Base-by-base conservation (phyloP, 2,113 vertebrate genomes). In the Salvelinus namaycush region DNA sequence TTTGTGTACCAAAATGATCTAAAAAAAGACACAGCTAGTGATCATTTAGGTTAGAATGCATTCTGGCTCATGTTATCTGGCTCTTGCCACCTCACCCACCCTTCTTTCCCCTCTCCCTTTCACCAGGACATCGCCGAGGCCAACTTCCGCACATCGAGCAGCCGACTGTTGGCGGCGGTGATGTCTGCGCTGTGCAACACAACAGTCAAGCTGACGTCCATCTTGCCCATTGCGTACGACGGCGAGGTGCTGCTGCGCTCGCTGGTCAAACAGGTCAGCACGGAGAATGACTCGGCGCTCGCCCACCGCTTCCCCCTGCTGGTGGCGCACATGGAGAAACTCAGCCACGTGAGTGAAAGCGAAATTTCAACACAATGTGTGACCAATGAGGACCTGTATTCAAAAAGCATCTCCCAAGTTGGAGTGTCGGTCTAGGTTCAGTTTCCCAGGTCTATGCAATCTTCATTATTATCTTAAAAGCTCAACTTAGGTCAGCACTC, bases 111-210 rank as follows among this genome's bases (percentile, higher is more conserved):
- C 29, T 0, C 13, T 34, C 5, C 39, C 20, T n/a, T 9, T 22
- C 76, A 82, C 49, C 71, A 99, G 97, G 98, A 99, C 86, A 98
- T 99, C 57, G 97, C 98, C 49, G 97, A 99, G 84, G 97, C 98
- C 20, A 99, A 99, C 87, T 99, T 99, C 75, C 97, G 97, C 79
- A 98, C 97, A 0, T 99, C 97, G 34, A 99, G 97, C 75, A 99
- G 98, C 62, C 94, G 98, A 0, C 94, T 99, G 57, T 94, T 99
- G 68, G 98, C 98, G 22, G 98, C 98, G 1, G 97, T 99, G 1
- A 99, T 99, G 98, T 99, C 98, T 9, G 98, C 98, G 3, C 92
- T 99, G n/a, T 99, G 98, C 87, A 96, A 99, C 83, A 97, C 97
- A 0, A 98, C 97, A 0, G 97, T 99, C 4, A 99, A 97, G 84